Percentiles rank a stretch among this genome's conserved stretches.
phyloP scores from a whole-genome alignment of 2,888 invertebrate genomes.

The Drosophila neonasuta region DNA sequence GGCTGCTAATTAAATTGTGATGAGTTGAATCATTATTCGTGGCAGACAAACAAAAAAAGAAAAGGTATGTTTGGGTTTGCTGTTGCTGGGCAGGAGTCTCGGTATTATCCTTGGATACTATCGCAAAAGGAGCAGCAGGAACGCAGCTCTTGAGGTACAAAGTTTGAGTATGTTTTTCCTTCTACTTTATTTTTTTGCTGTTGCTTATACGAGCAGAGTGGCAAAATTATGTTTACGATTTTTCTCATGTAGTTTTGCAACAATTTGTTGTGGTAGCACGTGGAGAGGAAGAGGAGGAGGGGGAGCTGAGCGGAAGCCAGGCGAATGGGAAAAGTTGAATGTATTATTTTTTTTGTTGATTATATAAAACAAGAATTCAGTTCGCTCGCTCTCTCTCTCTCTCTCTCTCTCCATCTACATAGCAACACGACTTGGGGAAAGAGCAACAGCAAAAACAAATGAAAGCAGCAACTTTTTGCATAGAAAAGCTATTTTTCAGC shows the following conservation, averaged over 20 bases:
- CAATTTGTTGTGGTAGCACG: conserved; percentile 6
- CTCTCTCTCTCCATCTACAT: conserved; percentile 19
- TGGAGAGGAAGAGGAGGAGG: background rate
- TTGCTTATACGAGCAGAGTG: conserved; percentile 22
- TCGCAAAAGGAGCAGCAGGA: background rate
- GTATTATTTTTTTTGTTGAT: conserved; percentile 59
- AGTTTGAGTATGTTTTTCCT: conserved; percentile 21
- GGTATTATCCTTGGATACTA: conserved; percentile 8
- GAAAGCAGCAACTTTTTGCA: conserved; percentile 51
- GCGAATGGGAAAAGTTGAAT: conserved; percentile 55
- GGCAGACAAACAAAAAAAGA: background rate
- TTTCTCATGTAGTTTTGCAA: conserved; percentile 42
- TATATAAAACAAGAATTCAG: conserved; percentile 47
- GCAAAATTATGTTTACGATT: conserved; percentile 53
- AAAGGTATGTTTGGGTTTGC: background rate
- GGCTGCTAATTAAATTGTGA: conserved; percentile 36
- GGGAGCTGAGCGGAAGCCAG: conserved; percentile 15
- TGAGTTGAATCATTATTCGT: conserved; percentile 28
- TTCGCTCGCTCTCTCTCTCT: background rate
- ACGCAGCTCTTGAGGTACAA: conserved; percentile 3
- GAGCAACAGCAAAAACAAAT: conserved; percentile 25
- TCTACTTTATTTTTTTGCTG: conserved; percentile 19
- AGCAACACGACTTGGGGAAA: conserved; percentile 38
- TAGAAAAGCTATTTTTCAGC: conserved; percentile 64
- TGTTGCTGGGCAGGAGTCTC: background rate